Evolutionary conservation across 2,113 vertebrate species (phyloP).

Genomic region (Anseranas semipalmata): DNA sequence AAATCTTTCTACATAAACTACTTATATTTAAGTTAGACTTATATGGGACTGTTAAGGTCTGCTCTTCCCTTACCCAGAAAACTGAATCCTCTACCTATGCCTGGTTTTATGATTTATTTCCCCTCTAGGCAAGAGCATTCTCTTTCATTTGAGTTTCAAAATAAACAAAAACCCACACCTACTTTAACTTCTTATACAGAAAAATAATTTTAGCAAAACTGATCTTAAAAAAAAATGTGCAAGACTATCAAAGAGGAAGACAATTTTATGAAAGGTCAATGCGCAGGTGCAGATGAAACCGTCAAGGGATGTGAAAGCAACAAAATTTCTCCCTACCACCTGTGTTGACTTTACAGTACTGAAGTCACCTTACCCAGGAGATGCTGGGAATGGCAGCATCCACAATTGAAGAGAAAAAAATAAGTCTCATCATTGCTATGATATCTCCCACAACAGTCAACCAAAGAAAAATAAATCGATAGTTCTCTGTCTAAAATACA

Average conservation of each 20-base stretch:
- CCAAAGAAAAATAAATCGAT: background rate
- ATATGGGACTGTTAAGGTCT: background rate
- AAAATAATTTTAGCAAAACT: background rate
- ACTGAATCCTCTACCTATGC: background rate
- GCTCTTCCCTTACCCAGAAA: background rate
- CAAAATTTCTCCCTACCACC: background rate
- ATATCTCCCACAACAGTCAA: background rate
- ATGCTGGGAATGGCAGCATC: background rate
- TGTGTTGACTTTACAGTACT: background rate
- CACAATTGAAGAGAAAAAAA: background rate
- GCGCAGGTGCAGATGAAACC: background rate
- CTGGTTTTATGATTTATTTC: background rate
- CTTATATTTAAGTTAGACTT: background rate
- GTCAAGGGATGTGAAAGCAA: background rate
- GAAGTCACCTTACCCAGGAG: background rate
- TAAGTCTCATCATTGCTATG: background rate
- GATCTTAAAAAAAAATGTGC: background rate
- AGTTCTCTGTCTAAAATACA: background rate
- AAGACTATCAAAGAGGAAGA: background rate
- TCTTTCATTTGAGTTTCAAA: background rate
- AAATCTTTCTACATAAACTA: background rate
- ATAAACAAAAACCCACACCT: background rate
- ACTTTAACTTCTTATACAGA: background rate
- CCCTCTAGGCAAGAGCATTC: background rate
- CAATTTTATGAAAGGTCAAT: background rate